Conservation (phyloP, 1,140 invertebrate genomes). For the Drosophila fuyamai region DNA sequence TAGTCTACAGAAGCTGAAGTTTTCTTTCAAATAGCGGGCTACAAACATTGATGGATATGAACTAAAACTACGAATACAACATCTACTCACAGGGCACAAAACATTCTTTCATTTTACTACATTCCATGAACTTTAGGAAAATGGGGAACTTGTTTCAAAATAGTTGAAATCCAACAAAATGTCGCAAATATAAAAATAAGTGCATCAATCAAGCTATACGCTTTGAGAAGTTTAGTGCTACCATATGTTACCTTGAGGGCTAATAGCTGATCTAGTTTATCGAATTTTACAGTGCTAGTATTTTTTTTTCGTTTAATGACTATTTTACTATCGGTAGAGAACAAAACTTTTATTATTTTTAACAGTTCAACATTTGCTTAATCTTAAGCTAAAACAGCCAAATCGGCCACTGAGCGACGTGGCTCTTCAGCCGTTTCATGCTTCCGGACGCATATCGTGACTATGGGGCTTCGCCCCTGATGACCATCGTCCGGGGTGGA, state of each 20-base stretch:
- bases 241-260: too few species aligned
- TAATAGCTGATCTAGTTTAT: too few species aligned
- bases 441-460: too few species aligned
- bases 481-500: too few species aligned
- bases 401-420: background rate
- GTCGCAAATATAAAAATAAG: background rate
- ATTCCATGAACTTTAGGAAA: background rate
- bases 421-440: too few species aligned
- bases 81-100: background rate
- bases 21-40: background rate
- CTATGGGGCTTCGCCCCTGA: too few species aligned
- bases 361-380: background rate
- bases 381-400: conserved; percentile 3
- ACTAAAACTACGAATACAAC: background rate
- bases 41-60: background rate
- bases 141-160: background rate
- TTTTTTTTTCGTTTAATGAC: background rate
- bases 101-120: background rate
- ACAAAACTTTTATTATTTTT: conserved; percentile 2
- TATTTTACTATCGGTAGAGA: background rate
- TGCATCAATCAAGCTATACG: too few species aligned
- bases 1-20: too few species aligned
- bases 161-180: background rate
- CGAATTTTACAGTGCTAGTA: background rate
- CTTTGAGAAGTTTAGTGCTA: too few species aligned